Evolutionary conservation across 37 sponge, comb jelly and placozoan genomes (phyloP), one percentile per base, ranked within the genome.

Genomic region (Spongilla lacustris): DNA sequence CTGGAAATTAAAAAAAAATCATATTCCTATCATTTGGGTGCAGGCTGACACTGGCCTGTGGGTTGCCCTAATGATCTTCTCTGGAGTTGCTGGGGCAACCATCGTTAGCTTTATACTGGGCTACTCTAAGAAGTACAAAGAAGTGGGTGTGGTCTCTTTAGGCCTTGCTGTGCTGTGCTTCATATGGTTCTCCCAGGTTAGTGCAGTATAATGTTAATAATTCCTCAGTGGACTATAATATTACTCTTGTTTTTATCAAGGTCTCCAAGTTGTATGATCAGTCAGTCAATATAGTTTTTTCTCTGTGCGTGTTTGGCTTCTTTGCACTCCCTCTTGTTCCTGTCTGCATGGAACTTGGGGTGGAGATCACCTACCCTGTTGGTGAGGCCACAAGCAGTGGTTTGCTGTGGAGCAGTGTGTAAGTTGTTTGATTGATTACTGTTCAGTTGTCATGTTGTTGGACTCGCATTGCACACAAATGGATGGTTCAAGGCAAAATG

Each of bases 341-440:
- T 6, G 85, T 75, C 24, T 83, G 87, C 38, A 82, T 96, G 81
- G 97, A 96, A 80, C 73, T 96, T 69, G 90, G 90, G 0, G 93
- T 96, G 69, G 97, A 96, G 85, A 72, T 94, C 83, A 96, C 97
- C 10, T 96, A 94, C 86, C 97, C 97, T 26, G 90, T 92, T 13
- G 80, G 95, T 25, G 97, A 94, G 79, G 90, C 95, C 50, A 94
- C 95, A 46, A 86, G 90, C 58, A 78, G 92, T 75, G 97, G 97
- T n/a, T 66, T 96, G 12, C 87, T 96, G 9, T 94, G 96, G 93
- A 91, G 84, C 36, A 46, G 71, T 30, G 90, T 83, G 95, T 95
- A 68, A 85, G 92, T 86, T n/a, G 36, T 14, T 13, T 28, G 10
- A 58, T 10, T 41, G 6, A 6, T 41, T 41, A 9, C 6, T 41